Evolutionary conservation across 2,797 vertebrate genomes (phyloP), one percentile per base, ranked within the genome.

Genomic region (Melanotaenia maccullochi): DNA sequence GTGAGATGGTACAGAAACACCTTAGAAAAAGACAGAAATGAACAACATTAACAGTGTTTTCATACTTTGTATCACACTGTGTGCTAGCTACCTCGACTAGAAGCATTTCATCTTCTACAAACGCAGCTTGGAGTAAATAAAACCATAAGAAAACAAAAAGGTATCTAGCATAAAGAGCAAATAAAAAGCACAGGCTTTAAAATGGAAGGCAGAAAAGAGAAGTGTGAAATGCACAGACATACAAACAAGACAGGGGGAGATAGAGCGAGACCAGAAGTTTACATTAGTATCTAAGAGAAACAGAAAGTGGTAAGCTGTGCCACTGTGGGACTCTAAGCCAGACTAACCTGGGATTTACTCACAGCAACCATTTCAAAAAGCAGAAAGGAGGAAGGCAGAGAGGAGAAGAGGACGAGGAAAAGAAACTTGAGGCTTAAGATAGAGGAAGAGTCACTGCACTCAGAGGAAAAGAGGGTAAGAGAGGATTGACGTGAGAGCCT

Each of bases 201-300:
- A 94, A 94, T 93, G 93, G 91, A 86, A 35, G 52, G 42, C 69
- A 59, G 61, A 92, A 94, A 94, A 83, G 90, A 94, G 93, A 95
- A 94, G 93, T 94, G 92, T 83, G 90, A 93, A 93, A 85, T 89
- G 80, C 82, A 88, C 79, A 49, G 68, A 82, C 74, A 80, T 62
- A 66, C 20, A 30, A 65, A 68, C 75, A 70, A 55, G 52, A 68
- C 61, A 59, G 28, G 76, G 75, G 30, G 64, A 79, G 72, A 83
- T 30, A 62, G 61, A 67, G 60, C 16, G 22, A 81, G 73, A 83
- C 81, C 79, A 85, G 68, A 86, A 87, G 64, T 89, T 87, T 60
- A 68, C 61, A 71, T 72, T 73, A 62, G 68, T 76, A 35, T 83
- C 67, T 62, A 18, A 69, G 60, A 71, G 47, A 71, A 63, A 68